Evolutionary conservation across 30 jellyfish, hydroid and myxozoan genomes (phyloP).

Genomic region (Cassiopea xamachana): DNA sequence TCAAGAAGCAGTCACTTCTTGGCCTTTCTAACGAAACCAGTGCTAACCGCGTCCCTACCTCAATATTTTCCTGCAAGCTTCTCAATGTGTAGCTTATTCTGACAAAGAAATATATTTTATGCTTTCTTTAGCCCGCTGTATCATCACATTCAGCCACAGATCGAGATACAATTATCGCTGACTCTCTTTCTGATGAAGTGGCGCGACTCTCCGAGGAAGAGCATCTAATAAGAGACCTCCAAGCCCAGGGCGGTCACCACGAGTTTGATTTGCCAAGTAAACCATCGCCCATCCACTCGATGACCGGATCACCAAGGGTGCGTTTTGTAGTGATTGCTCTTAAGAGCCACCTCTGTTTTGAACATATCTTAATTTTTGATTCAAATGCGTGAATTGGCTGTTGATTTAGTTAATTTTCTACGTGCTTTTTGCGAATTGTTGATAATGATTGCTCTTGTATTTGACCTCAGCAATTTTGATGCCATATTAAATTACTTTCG

Average conservation of each 20-base stretch:
- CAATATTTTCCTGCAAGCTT: neutral
- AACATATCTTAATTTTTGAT: neutral
- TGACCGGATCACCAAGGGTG: slow-evolving; percentile 84
- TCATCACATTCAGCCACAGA: slow-evolving; percentile 27
- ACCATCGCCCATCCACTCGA: slow-evolving; percentile 47
- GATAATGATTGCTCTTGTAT: neutral
- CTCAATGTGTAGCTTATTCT: neutral
- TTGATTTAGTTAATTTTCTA: too few relatives aligned
- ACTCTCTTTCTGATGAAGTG: slow-evolving; percentile 51
- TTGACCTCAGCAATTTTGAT: neutral
- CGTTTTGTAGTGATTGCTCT: neutral
- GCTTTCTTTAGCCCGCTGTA: slow-evolving; percentile 8
- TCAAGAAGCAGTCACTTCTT: too few relatives aligned
- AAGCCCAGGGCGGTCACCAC: slow-evolving; percentile 29
- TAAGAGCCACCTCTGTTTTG: neutral
- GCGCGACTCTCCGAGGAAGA: slow-evolving; percentile 53
- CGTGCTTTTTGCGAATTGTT: neutral
- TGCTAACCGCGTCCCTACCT: too few relatives aligned
- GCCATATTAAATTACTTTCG: neutral
- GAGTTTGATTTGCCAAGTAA: slow-evolving; percentile 14
- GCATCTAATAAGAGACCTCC: slow-evolving; percentile 44
- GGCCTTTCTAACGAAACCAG: too few relatives aligned
- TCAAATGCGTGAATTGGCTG: neutral
- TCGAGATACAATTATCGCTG: slow-evolving; percentile 33
- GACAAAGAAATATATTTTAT: neutral